Base-by-base conservation (phyloP, 2,888 invertebrate genomes). In the Eupithecia tripunctaria region DNA sequence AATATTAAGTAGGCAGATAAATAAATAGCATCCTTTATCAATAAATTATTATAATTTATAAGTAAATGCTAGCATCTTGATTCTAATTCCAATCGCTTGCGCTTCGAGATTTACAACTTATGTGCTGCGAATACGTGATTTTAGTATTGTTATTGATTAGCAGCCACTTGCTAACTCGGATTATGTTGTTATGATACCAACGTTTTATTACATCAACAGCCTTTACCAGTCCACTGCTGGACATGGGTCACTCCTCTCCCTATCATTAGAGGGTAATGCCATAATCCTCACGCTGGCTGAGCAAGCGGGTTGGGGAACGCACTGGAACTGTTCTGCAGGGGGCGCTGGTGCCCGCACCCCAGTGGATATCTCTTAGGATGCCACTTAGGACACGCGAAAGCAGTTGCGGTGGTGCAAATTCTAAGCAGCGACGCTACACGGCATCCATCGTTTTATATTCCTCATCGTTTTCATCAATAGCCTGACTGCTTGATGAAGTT, bases 121-220 rank as follows among this genome's bases (percentile, higher is more conserved):
- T 79, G 78, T 71, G 79, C 70, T 27, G 71, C 74, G 86, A 84
- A 87, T 89, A 84, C 89, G 81, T 87, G 86, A 89, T 87, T 64
- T 36, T 6, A 21, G 6, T 25, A 25, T 64, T 41, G 64, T 14
- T 64, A 38, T 25, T 64, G 36, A 38, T 38, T 85, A 86, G 74
- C 81, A 36, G 25, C 25, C 18, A 38, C 64, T 38, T 36, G 38
- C 62, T 32, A 63, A 63, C 64, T 56, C 14, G 56, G 56, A 56
- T 56, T 56, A 56, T 8, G 7, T 7, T 7, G 43, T 43, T 43
- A 43, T n/a, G 18, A n/a, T 43, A 18, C 18, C 7, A 43, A 43
- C 43, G 43, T 43, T 18, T 32, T 32, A 32, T 32, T 6, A 32
- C 3, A 32, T 3, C 32, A 32, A 32, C 29, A 29, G 32, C 32